A percentile compares a stretch with the other conserved stretches of the same genome.
phyloP scores from a whole-genome alignment of 2,888 invertebrate species.

The Trissolcus brochymenae region DNA sequence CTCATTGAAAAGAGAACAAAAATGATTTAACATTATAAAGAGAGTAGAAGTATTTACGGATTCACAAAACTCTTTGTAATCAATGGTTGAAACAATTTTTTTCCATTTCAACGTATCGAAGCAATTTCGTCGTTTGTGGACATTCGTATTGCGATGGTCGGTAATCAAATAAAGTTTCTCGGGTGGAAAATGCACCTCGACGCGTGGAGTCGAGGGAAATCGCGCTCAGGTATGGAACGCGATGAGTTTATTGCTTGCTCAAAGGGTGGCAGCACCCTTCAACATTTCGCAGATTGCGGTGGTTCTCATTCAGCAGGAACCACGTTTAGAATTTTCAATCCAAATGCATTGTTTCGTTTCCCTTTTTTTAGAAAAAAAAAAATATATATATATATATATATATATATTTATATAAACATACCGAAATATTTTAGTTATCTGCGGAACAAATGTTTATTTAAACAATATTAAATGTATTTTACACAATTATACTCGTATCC shows the following conservation, averaged over 20 bases:
- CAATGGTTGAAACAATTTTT: slow-evolving; percentile 31
- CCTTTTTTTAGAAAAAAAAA: too few species aligned
- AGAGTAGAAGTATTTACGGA: not conserved
- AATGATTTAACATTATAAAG: too few species aligned
- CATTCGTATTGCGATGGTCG: slow-evolving; percentile 58
- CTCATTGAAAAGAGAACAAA: too few species aligned
- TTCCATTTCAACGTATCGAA: slow-evolving; percentile 41
- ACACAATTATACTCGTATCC: too few species aligned
- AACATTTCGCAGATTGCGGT: slow-evolving; percentile 54
- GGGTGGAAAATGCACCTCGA: slow-evolving; percentile 55
- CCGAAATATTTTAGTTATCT: too few species aligned
- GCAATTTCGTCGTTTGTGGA: slow-evolving; percentile 48
- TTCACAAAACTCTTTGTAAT: slow-evolving; percentile 31
- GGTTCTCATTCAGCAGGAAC: slow-evolving; percentile 44
- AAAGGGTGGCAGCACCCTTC: slow-evolving; percentile 71
- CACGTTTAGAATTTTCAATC: slow-evolving; percentile 34
- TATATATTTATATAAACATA: too few species aligned
- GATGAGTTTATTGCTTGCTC: slow-evolving; percentile 63
- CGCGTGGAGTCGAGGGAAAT: slow-evolving; percentile 59
- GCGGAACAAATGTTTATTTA: too few species aligned
- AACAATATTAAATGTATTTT: too few species aligned
- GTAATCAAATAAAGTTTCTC: slow-evolving; percentile 61
- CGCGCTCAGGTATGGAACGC: slow-evolving; percentile 56
- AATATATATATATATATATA: too few species aligned
- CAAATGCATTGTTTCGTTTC: not conserved